Evolutionary conservation across 2,888 invertebrate species (phyloP).

Genomic region (Adineta ricciae): DNA sequence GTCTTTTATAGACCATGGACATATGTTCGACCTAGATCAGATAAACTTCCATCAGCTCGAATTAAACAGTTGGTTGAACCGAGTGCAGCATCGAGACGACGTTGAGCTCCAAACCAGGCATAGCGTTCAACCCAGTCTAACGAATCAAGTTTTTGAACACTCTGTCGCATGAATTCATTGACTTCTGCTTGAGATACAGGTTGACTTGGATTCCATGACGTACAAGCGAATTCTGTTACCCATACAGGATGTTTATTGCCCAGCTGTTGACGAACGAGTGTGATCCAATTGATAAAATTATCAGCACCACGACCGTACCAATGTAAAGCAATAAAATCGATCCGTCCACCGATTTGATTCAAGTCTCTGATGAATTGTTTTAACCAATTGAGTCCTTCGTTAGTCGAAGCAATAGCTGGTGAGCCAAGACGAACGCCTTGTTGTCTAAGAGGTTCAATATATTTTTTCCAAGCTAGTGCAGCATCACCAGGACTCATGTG

Average conservation of each 20-base stretch:
- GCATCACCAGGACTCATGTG: too few species aligned
- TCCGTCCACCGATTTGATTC: background rate
- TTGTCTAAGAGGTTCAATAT: too few species aligned
- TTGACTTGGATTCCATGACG: background rate
- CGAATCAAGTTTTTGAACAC: background rate
- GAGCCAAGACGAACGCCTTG: too few species aligned
- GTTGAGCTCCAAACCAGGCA: background rate
- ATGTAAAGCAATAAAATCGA: background rate
- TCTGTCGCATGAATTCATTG: background rate
- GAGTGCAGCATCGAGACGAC: background rate
- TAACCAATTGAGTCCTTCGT: too few species aligned
- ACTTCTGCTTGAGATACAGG: background rate
- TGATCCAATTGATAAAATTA: background rate
- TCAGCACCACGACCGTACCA: background rate
- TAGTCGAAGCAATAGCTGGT: too few species aligned
- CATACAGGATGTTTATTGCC: background rate
- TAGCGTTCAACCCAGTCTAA: background rate
- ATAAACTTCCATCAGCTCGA: background rate
- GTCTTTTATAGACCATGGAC: background rate
- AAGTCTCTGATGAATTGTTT: too few species aligned
- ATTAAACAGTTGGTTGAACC: background rate
- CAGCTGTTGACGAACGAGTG: background rate
- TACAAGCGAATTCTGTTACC: background rate
- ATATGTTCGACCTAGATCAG: background rate
- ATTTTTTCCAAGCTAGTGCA: too few species aligned